A percentile compares a stretch with the other conserved stretches of the same genome.
Conservation (phyloP, 2,888 invertebrate genomes). For the Nephrotoma appendiculata region DNA sequence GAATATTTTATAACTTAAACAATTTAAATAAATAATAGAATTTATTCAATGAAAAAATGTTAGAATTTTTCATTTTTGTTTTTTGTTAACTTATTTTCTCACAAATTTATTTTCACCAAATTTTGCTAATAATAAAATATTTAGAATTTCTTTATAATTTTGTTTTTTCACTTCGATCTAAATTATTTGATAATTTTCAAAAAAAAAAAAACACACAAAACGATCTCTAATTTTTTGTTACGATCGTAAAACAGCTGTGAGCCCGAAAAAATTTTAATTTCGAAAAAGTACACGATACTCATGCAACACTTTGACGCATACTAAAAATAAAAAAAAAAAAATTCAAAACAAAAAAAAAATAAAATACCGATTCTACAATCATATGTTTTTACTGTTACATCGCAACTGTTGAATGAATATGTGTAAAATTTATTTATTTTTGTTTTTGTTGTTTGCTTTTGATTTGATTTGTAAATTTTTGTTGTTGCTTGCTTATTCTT, state of each 20-base stretch:
- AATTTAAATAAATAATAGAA: neutral
- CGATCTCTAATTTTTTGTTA: neutral
- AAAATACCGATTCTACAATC: neutral
- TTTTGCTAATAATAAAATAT: neutral
- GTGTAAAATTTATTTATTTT: neutral
- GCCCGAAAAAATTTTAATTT: neutral
- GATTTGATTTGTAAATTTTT: conserved; percentile 1
- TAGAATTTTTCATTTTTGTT: neutral
- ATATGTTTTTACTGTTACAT: conserved; percentile 5
- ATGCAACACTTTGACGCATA: conserved; percentile 3
- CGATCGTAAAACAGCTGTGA: neutral
- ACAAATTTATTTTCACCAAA: neutral
- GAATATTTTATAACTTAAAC: conserved; percentile 8
- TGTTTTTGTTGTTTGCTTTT: neutral
- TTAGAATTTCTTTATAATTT: neutral
- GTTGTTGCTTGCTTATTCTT: neutral
- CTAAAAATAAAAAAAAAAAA: conserved; percentile 1
- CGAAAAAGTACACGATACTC: neutral
- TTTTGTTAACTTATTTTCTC: neutral
- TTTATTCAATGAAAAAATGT: neutral
- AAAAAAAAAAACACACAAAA: neutral
- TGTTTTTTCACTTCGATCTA: neutral
- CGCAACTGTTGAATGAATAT: conserved; percentile 3
- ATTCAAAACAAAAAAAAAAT: neutral
- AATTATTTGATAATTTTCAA: neutral